Percentiles rank a stretch among this genome's conserved stretches.
Evolutionary conservation across 2,888 invertebrate species (phyloP).

Genomic region (Agonopterix arenella): DNA sequence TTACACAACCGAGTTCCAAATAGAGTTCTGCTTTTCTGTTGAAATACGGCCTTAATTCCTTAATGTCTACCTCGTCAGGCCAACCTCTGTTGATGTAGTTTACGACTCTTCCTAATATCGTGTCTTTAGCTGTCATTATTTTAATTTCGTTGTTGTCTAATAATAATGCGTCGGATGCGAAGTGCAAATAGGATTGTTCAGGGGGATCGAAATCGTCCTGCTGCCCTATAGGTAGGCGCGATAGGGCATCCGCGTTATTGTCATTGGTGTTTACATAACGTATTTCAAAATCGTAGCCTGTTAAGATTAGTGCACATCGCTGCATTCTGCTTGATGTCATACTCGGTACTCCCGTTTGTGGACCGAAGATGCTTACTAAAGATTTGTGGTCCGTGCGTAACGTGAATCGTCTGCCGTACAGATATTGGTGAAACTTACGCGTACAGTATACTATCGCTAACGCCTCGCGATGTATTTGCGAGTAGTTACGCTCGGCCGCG

Average conservation of each 20-base stretch:
- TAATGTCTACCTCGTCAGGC: background rate
- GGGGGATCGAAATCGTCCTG: background rate
- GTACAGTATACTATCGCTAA: conserved; percentile 5
- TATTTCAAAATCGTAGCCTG: conserved; percentile 8
- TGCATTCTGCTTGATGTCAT: conserved; percentile 11
- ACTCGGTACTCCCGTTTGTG: conserved; percentile 4
- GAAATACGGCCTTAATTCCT: background rate
- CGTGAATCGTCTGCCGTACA: conserved; percentile 3
- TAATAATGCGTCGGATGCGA: conserved; percentile 2
- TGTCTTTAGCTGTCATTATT: background rate
- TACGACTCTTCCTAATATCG: conserved; percentile 2
- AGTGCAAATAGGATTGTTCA: too few species aligned
- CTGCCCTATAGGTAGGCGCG: conserved; percentile 1
- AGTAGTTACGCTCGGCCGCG: conserved; percentile 1
- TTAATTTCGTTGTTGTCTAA: conserved; percentile 3
- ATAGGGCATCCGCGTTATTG: background rate
- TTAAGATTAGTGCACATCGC: conserved; percentile 9
- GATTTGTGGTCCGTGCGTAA: background rate
- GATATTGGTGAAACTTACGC: conserved; percentile 7
- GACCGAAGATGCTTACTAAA: conserved; percentile 6
- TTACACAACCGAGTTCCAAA: too few species aligned
- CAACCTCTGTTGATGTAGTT: conserved; percentile 1
- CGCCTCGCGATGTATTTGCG: conserved; percentile 9
- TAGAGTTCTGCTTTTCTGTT: too few species aligned
- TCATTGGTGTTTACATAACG: conserved; percentile 8